Percentiles rank a stretch among this genome's conserved stretches.
Conservation (phyloP, 2,113 vertebrate species). For the Rhadina sibilatrix region DNA sequence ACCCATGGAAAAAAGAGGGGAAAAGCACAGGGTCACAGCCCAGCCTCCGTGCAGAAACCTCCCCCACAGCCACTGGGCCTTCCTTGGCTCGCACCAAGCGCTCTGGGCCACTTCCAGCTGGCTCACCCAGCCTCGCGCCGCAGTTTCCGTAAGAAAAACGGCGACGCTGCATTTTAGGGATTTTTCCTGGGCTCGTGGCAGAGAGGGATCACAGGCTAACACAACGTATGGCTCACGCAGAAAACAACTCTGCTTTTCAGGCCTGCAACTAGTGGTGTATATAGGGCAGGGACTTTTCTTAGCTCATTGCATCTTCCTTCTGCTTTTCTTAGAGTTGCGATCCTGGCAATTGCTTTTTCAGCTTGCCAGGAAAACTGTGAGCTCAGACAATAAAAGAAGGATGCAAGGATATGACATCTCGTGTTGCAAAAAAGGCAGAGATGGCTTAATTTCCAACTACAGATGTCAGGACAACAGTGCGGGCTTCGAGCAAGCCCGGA, state of each 20-base stretch:
- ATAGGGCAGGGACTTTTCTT: slow-evolving; percentile 16
- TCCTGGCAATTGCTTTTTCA: slow-evolving; percentile 33
- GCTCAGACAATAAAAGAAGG: slow-evolving; percentile 26
- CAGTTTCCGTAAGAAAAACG: not conserved
- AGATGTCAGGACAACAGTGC: slow-evolving; percentile 24
- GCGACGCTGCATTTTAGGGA: not conserved
- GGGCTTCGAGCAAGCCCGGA: slow-evolving; percentile 14
- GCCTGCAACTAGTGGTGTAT: slow-evolving; percentile 9
- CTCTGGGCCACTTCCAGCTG: not conserved
- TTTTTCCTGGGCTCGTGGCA: not conserved
- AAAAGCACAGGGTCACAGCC: not conserved
- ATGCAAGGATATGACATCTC: not conserved
- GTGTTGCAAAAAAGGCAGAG: slow-evolving; percentile 1
- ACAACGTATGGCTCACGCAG: not conserved
- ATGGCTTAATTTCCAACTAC: slow-evolving; percentile 48
- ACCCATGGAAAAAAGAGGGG: not conserved
- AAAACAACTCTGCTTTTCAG: not conserved
- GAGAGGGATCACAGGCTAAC: not conserved
- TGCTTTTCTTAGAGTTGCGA: slow-evolving; percentile 8
- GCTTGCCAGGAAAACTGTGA: slow-evolving; percentile 21
- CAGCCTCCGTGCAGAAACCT: not conserved
- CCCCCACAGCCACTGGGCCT: not conserved
- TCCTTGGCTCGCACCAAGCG: not conserved
- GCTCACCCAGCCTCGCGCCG: not conserved
- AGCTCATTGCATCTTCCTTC: not conserved